Base-by-base conservation (phyloP, 2,888 invertebrate species). In the Cheilosia vernalis region DNA sequence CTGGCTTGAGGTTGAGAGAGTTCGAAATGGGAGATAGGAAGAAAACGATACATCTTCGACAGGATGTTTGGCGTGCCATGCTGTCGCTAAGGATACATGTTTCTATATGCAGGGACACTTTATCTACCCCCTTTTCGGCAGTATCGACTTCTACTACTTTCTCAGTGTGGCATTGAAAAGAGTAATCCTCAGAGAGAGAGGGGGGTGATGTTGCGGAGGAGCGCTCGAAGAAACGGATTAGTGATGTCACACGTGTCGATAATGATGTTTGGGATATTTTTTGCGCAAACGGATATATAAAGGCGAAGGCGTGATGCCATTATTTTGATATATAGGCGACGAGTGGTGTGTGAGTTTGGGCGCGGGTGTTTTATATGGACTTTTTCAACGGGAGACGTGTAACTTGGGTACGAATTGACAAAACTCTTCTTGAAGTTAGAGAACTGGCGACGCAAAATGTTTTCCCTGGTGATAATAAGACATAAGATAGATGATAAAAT, bases 231-330 rank as follows among this genome's bases (percentile, higher is more conserved):
- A 77, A 78, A 70, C 70, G 80, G 72, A 87, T 83, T 83, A 83
- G 83, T 70, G 61, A 76, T 80, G 88, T 77, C 87, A 87, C 88
- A 88, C 88, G 88, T 88, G 88, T 80, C 87, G 77, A 82, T 88
- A 88, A 88, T 85, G 87, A 88, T 69, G 83, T 87, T 81, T 81
- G 55, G 37, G 27, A 58, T 64, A 55, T 70, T 63, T 17, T 60
- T 64, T 72, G 58, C 19, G 15, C 13, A 30, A 56, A 60, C 40
- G 76, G 76, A 76, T 58, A 76, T 51, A 44, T 58, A 56, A 74
- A 82, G 55, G 58, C 77, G 81, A 72, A 79, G 87, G 87, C 87
- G 86, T 88, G 87, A 87, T 87, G 84, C 80, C 87, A 88, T 88
- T 88, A 87, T 87, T 82, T 77, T 87, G 84, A 84, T 84, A 84